Percentiles rank a stretch among this genome's conserved stretches.
Evolutionary conservation across 2,113 vertebrate genomes (phyloP).

Genomic region (Mustelus asterias): DNA sequence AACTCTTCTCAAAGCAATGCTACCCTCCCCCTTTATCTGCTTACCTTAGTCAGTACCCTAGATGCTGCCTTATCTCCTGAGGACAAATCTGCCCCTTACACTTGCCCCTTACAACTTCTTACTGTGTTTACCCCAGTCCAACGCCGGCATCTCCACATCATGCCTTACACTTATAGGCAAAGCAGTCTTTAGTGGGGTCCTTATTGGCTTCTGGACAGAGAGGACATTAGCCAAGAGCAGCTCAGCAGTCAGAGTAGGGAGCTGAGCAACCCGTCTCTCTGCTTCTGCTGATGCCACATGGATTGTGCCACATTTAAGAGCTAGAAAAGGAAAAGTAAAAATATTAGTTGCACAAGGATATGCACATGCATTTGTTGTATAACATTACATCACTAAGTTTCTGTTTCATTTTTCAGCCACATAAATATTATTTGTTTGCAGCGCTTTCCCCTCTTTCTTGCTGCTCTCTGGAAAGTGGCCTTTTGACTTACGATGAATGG

Average conservation of each 20-base stretch:
- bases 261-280: neutral
- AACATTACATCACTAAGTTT: neutral
- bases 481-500: neutral
- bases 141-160: too few relatives aligned
- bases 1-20: neutral
- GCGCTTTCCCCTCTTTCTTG: neutral
- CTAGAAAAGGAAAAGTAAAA: neutral
- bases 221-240: neutral
- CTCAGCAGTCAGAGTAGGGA: neutral
- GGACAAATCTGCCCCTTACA: neutral
- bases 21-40: neutral
- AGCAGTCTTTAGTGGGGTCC: neutral
- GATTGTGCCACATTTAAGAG: neutral
- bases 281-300: neutral
- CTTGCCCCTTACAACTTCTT: too few relatives aligned
- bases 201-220: too few relatives aligned
- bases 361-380: neutral
- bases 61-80: neutral
- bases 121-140: too few relatives aligned
- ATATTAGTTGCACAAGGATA: neutral
- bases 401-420: neutral
- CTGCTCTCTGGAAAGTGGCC: neutral
- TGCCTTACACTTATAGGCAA: neutral
- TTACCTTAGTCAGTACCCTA: neutral
- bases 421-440: neutral